A percentile compares a stretch with the other conserved stretches of the same genome.
Conservation (phyloP, 2,113 vertebrate genomes). For the Tachycineta bicolor region DNA sequence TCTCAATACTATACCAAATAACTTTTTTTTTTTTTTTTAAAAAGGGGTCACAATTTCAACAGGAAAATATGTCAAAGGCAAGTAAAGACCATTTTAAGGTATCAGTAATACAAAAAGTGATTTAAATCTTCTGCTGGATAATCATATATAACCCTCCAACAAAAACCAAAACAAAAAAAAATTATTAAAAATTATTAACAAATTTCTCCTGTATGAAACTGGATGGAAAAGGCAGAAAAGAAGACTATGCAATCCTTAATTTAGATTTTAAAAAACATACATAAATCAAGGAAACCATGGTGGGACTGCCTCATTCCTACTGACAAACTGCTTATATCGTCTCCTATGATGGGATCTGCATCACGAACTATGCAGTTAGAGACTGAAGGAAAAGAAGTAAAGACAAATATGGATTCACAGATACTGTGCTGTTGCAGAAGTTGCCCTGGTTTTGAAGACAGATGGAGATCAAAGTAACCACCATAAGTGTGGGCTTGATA, state of each 20-base stretch:
- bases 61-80: background rate
- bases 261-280: background rate
- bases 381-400: background rate
- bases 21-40: too few relatives aligned
- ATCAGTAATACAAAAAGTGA: background rate
- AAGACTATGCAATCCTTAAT: background rate
- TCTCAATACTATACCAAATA: background rate
- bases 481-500: background rate
- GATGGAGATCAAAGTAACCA: background rate
- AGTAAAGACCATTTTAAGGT: background rate
- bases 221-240: background rate
- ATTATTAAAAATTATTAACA: background rate
- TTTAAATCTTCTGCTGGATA: background rate
- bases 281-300: background rate
- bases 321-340: background rate
- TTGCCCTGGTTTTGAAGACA: background rate
- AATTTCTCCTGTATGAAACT: background rate
- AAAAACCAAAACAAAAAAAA: background rate
- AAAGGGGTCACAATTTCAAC: background rate
- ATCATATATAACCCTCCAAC: fast-evolving
- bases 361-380: fast-evolving
- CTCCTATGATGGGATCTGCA: background rate
- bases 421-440: background rate
- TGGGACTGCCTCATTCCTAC: background rate
- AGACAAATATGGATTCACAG: background rate